A percentile compares a stretch with the other conserved stretches of the same genome.
phyloP scores from a whole-genome alignment of 2,113 vertebrate genomes.

The Phycodurus eques region DNA sequence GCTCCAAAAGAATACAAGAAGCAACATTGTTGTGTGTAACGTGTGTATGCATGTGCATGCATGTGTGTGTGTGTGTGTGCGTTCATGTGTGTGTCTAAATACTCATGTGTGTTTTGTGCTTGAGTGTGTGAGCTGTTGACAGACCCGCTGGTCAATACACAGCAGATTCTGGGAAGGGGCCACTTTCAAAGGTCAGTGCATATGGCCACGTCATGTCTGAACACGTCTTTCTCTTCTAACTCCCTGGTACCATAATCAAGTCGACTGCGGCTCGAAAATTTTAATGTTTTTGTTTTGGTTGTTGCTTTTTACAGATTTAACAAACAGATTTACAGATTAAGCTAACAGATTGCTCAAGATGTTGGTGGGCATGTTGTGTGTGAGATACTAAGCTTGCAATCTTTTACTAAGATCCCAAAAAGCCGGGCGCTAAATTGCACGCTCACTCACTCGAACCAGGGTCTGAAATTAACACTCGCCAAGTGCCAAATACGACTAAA shows the following conservation, averaged over 20 bases:
- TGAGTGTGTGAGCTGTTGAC: conserved; percentile 19
- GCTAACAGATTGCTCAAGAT: no score
- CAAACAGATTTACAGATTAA: no score
- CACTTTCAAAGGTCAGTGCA: conserved; percentile 27
- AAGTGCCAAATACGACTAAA: no score
- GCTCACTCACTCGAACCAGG: no score
- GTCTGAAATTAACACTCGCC: no score
- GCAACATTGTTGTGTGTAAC: conserved; percentile 35
- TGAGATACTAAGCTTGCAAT: no score
- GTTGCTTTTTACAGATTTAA: no score
- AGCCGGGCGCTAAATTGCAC: no score
- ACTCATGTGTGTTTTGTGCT: conserved; percentile 1
- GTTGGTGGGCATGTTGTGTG: no score
- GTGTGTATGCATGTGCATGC: conserved; percentile 10
- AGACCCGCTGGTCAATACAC: conserved; percentile 6
- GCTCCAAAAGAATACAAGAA: conserved; percentile 63
- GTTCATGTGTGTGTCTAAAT: conserved; percentile 1
- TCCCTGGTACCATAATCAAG: background rate
- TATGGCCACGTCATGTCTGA: background rate
- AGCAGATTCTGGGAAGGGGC: conserved; percentile 61
- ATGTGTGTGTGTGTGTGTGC: background rate
- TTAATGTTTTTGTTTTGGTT: no score
- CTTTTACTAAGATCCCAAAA: no score
- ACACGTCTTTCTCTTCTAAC: background rate
- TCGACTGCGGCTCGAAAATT: background rate